phyloP scores from a whole-genome alignment of 2,888 invertebrate species.

The Ophion costatus region DNA sequence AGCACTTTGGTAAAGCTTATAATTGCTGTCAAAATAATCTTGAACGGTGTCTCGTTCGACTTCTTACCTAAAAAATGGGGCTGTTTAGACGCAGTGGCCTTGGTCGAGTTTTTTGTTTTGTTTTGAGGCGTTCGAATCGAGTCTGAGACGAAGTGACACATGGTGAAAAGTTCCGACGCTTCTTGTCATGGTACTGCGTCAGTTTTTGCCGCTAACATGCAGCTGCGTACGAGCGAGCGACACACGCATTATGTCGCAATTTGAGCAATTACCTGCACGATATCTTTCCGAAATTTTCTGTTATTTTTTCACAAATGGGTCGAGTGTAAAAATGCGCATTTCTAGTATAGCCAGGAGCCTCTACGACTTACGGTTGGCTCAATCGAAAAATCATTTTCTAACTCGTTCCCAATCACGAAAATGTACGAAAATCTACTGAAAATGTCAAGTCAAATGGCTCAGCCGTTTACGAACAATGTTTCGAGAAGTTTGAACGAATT shows the following conservation, averaged over 20 bases:
- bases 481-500: not conserved
- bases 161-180: not conserved
- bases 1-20: not conserved
- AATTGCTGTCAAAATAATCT: not conserved
- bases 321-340: not conserved
- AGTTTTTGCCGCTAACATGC: not conserved
- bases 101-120: not conserved
- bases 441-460: not conserved
- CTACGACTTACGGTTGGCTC: not conserved
- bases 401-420: not conserved
- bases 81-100: not conserved
- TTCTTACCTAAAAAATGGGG: not conserved
- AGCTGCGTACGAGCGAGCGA: not conserved
- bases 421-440: not conserved
- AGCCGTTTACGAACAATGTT: not conserved
- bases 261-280: not conserved
- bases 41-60: not conserved
- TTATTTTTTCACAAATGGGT: not conserved
- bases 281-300: not conserved
- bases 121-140: not conserved
- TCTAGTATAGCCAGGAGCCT: not conserved
- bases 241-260: not conserved
- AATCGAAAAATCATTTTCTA: not conserved
- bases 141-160: not conserved
- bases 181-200: not conserved